These are phyloP conservation scores for Leptoclinus maculatus DNA, from an alignment of 2,797 vertebrate species.

Conservation along the genomic window DNA sequence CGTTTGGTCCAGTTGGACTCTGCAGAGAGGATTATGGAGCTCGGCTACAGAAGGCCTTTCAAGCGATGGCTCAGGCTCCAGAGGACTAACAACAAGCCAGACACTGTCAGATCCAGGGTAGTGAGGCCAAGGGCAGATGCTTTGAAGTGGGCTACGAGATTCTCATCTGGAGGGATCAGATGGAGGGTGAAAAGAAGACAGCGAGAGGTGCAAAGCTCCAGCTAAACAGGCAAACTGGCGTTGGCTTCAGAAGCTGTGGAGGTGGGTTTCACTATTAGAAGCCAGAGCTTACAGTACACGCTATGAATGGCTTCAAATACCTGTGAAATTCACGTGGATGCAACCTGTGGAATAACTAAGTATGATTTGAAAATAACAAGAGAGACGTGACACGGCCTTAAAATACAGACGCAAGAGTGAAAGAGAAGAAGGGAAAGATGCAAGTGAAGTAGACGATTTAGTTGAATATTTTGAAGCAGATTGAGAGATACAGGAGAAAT, in stretches of 20 bases:
- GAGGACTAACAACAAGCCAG: constrained; percentile 79
- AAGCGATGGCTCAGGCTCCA: constrained; percentile 70
- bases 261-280: constrained; percentile 37
- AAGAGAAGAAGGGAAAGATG: neutral
- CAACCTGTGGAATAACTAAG: constrained; percentile 38
- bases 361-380: constrained; percentile 23
- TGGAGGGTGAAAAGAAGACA: constrained; percentile 62
- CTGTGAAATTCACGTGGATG: constrained; percentile 27
- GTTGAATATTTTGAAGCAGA: constrained; percentile 9
- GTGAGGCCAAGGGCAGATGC: constrained; percentile 70
- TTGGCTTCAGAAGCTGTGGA: constrained; percentile 48
- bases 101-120: constrained; percentile 75
- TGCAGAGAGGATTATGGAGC: constrained; percentile 71
- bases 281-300: constrained; percentile 11
- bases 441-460: neutral
- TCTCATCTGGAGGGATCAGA: constrained; percentile 76
- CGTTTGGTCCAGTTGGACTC: constrained; percentile 66
- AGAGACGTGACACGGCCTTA: neutral
- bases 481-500: constrained; percentile 16
- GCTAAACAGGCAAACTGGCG: constrained; percentile 53
- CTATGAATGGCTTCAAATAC: constrained; percentile 30
- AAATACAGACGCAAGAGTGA: constrained; percentile 1
- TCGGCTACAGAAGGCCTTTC: constrained; percentile 69
- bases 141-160: constrained; percentile 81
- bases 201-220: constrained; percentile 69